These are phyloP conservation scores for Penelope pileata DNA, from an alignment of 2,113 vertebrate species.

Conservation along the genomic window DNA sequence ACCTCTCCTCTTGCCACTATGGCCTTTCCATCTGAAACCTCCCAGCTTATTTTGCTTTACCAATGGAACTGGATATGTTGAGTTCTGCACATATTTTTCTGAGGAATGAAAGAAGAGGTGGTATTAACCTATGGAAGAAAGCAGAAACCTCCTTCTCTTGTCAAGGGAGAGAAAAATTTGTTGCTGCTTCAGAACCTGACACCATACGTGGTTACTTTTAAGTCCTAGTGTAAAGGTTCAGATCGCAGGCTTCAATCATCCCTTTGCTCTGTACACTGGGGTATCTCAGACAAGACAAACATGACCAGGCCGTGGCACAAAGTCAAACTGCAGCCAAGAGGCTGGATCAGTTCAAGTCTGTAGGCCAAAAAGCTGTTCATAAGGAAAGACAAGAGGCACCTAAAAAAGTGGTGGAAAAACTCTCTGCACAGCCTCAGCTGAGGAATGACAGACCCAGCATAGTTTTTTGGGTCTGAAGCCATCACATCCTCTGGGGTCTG, in stretches of 20 bases:
- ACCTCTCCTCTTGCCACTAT: neutral
- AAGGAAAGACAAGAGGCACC: neutral
- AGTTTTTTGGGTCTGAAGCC: neutral
- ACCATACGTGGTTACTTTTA: neutral
- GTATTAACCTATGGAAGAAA: neutral
- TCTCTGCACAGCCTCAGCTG: neutral
- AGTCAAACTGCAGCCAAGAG: neutral
- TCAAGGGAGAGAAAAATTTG: neutral
- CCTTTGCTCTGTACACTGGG: neutral
- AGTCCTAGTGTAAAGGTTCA: neutral
- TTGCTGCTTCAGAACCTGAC: neutral
- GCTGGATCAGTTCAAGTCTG: neutral
- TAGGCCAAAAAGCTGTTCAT: neutral
- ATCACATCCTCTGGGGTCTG: neutral
- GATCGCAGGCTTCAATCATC: neutral
- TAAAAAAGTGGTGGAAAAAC: neutral
- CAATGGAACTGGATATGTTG: neutral
- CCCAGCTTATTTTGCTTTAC: neutral
- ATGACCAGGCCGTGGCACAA: neutral
- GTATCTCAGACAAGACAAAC: neutral
- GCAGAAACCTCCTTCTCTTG: neutral
- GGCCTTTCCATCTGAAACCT: neutral
- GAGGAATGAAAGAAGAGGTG: neutral
- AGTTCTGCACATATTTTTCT: neutral
- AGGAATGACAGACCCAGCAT: neutral